These are phyloP conservation scores for Poeciliopsis infans DNA, from an alignment of 2,797 vertebrate genomes.

Conservation along the genomic window DNA sequence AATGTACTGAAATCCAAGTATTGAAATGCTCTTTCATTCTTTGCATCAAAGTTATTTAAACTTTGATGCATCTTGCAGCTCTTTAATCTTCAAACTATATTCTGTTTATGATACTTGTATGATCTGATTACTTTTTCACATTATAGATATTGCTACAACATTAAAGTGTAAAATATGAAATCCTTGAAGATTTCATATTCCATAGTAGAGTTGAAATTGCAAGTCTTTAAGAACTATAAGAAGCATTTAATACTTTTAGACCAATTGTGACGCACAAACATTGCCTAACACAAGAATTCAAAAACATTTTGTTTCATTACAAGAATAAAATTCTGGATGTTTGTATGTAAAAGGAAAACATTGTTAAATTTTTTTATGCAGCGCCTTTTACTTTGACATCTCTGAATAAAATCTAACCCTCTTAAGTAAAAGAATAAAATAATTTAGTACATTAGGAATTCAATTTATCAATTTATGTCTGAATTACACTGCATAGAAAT, in stretches of 20 bases:
- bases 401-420: no score
- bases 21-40: neutral
- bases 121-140: neutral
- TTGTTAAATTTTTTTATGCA: neutral
- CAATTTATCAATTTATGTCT: neutral
- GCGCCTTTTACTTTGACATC: neutral
- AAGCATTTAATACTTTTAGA: neutral
- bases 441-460: neutral
- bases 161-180: neutral
- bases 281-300: neutral
- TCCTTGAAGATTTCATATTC: neutral
- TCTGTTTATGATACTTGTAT: neutral
- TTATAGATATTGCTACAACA: neutral
- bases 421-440: neutral
- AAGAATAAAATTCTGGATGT: neutral
- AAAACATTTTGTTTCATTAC: neutral
- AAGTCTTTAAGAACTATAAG: neutral
- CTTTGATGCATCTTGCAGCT: neutral
- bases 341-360: neutral
- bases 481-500: neutral
- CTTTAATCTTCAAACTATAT: neutral
- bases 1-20: neutral
- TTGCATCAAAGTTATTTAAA: neutral
- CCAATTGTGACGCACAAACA: neutral
- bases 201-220: neutral